phyloP scores from a whole-genome alignment of 2,888 invertebrate genomes.

The Seira ritae region DNA sequence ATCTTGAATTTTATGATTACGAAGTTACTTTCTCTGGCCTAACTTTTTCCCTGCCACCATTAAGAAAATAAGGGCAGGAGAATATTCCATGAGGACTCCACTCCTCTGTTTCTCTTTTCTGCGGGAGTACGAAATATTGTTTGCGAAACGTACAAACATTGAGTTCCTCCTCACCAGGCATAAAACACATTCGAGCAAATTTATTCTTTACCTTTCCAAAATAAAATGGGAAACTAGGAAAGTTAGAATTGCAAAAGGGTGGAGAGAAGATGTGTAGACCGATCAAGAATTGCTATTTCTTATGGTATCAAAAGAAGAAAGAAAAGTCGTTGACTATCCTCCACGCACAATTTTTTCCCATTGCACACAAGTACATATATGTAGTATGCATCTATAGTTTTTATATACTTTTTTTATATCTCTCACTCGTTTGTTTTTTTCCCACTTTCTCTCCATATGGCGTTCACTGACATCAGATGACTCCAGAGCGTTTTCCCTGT shows the following conservation, averaged over 20 bases:
- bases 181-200: constrained; percentile 22
- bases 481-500: neutral
- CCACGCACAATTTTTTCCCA: neutral
- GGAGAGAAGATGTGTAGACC: constrained; percentile 15
- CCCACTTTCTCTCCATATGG: neutral
- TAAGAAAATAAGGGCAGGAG: constrained; percentile 44
- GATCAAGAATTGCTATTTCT: constrained; percentile 18
- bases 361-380: neutral
- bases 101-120: too few species aligned
- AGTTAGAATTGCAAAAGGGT: constrained; percentile 56
- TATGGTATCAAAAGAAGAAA: neutral
- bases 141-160: neutral
- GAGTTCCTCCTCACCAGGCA: neutral
- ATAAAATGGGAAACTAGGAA: constrained; percentile 15
- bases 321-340: neutral
- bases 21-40: constrained; percentile 36
- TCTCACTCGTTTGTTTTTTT: constrained; percentile 10
- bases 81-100: neutral
- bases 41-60: constrained; percentile 49
- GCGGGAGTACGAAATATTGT: neutral
- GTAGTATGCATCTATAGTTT: too few species aligned
- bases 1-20: constrained; percentile 17
- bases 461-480: constrained; percentile 19
- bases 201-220: constrained; percentile 1
- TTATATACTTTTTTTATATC: neutral